These are phyloP conservation scores for Ophraella communa DNA, from an alignment of 2,888 invertebrate species.

Conservation along the genomic window DNA sequence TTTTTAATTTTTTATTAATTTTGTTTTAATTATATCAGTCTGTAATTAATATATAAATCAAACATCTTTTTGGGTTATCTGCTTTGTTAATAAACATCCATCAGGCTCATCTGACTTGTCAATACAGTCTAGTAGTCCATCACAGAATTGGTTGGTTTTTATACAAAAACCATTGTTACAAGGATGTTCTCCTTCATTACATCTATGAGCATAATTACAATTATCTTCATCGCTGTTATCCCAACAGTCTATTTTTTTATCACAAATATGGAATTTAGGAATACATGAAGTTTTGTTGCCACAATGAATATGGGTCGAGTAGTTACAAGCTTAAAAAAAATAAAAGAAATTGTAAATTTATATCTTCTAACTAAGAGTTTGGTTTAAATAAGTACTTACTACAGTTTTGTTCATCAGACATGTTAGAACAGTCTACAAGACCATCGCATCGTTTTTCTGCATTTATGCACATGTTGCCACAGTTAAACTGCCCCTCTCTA, in stretches of 20 bases:
- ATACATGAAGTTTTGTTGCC: constrained; percentile 78
- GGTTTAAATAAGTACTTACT: constrained; percentile 58
- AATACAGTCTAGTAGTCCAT: constrained; percentile 70
- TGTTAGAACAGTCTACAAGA: constrained; percentile 75
- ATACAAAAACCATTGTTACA: constrained; percentile 73
- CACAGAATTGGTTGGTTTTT: constrained; percentile 66
- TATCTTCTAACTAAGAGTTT: neutral
- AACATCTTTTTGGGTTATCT: too few relatives aligned
- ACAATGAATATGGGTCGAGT: constrained; percentile 73
- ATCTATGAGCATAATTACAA: constrained; percentile 56
- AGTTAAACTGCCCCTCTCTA: constrained; percentile 71
- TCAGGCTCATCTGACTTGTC: constrained; percentile 73
- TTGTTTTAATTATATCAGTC: too few relatives aligned
- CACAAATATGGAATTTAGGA: constrained; percentile 71
- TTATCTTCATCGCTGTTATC: constrained; percentile 77
- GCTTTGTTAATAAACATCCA: too few relatives aligned
- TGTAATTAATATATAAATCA: too few relatives aligned
- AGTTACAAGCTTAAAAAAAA: constrained; percentile 68
- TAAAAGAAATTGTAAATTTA: neutral
- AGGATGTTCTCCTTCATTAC: constrained; percentile 36
- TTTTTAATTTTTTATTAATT: too few relatives aligned
- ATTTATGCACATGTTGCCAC: constrained; percentile 75
- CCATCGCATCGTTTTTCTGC: constrained; percentile 73
- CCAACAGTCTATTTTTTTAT: constrained; percentile 79
- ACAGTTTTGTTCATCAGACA: constrained; percentile 76